Base-by-base conservation (phyloP, 2,888 invertebrate species). In the Tachystola acroxantha region DNA sequence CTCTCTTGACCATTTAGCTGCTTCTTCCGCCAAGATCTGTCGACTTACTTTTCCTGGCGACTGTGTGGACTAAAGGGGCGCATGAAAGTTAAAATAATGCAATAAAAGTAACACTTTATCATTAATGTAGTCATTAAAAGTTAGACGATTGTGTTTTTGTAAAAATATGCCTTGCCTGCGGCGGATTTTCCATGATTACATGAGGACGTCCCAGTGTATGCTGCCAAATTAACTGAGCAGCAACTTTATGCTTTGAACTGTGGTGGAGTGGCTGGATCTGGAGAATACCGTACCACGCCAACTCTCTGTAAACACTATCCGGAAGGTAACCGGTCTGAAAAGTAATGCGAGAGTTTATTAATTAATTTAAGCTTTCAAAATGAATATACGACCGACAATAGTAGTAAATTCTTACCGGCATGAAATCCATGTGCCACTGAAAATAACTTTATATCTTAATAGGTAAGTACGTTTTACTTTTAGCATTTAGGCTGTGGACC, bases 351-450 rank as follows among this genome's bases (percentile, higher is more conserved):
- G 6, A 20, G 13, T 20, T 29, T 20, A 32, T 32, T 28, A 32
- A 26, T 29, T 12, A 27, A 30, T 7, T 14, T 27, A 25, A 16
- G 24, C 27, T 47, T 14, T 24, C 4, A 19, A 20, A 20, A 20
- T 4, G 20, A 13, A 10, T 9, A 31, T 31, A 10, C 16, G 2
- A 11, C 3, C n/a, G n/a, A n/a, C n/a, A 22, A 26, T 19, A 27
- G 10, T 34, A 11, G 5, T 16, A 16, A 16, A 4, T 16, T 3
- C 73, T 71, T 64, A 80, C 81, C 37, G 82, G 82, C 79, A 82
- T 82, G 30, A 82, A 82, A 47, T 82, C 82, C 82, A 82, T 82
- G 48, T 82, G 82, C 82, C 82, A 82, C 82, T 82, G 64, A 40
- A 68, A 73, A 39, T 29, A 40, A n/a, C n/a, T n/a, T n/a, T n/a